Percentiles rank a stretch among this genome's conserved stretches.
Conservation (phyloP, 2,113 vertebrate genomes). For the Gambusia holbrooki region DNA sequence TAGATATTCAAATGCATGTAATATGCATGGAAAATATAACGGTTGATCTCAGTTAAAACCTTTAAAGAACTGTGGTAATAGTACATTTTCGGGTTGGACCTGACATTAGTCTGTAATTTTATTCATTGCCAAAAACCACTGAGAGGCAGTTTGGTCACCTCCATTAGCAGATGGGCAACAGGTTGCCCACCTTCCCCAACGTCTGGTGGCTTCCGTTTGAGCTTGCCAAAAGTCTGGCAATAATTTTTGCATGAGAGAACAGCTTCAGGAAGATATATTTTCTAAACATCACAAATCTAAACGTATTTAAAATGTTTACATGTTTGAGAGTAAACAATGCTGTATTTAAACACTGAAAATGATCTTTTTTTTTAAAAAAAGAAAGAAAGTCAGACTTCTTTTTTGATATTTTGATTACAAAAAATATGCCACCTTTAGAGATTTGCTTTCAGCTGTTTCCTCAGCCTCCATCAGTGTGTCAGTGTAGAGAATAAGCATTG, state of each 20-base stretch:
- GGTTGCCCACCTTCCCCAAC: neutral
- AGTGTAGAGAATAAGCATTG: neutral
- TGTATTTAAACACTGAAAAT: neutral
- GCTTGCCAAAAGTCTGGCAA: neutral
- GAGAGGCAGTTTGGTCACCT: conserved; percentile 3
- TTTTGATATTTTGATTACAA: neutral
- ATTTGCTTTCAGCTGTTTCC: neutral
- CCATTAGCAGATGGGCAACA: neutral
- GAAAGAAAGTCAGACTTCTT: no score
- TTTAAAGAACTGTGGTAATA: neutral
- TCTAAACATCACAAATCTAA: neutral
- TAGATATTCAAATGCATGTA: neutral
- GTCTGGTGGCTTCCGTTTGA: neutral
- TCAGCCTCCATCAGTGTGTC: neutral
- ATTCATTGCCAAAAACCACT: neutral
- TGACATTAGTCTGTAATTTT: neutral
- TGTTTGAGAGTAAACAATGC: neutral
- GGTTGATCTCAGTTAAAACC: neutral
- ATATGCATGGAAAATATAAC: neutral
- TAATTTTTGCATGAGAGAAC: neutral
- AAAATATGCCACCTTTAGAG: neutral
- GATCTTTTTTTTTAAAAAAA: neutral
- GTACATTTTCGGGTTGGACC: neutral
- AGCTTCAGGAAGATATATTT: neutral
- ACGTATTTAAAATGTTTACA: neutral